These are phyloP conservation scores for Sorex fumeus DNA, from an alignment of 2,113 vertebrate genomes.

Conservation along the genomic window DNA sequence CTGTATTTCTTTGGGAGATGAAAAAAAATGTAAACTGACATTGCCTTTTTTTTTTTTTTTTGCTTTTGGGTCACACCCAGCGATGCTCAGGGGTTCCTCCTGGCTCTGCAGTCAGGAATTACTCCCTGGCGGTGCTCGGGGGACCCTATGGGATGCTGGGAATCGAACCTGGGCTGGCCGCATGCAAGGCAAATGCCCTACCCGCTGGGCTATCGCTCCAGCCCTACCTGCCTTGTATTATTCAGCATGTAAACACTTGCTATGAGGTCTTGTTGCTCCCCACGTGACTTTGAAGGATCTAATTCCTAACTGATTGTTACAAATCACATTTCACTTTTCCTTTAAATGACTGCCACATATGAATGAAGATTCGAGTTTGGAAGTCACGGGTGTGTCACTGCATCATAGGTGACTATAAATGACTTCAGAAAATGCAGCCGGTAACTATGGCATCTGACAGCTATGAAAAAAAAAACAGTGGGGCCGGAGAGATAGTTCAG, in stretches of 20 bases:
- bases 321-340: not conserved
- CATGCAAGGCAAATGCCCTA: too few species aligned
- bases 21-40: slow-evolving; percentile 52
- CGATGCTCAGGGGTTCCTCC: too few species aligned
- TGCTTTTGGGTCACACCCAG: too few species aligned
- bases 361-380: not conserved
- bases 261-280: not conserved
- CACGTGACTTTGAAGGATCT: slow-evolving; percentile 10
- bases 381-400: not conserved
- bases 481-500: too few species aligned
- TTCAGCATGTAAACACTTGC: slow-evolving; percentile 30
- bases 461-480: not conserved
- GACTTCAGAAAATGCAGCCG: slow-evolving; percentile 43
- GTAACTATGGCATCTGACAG: not conserved
- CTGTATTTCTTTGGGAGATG: slow-evolving; percentile 38
- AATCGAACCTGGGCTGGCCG: too few species aligned
- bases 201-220: too few species aligned
- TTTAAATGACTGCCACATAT: not conserved
- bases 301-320: not conserved
- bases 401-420: slow-evolving; percentile 3
- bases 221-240: too few species aligned
- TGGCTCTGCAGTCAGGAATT: too few species aligned
- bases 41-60: not conserved
- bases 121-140: too few species aligned
- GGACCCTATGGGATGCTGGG: too few species aligned